phyloP scores from a whole-genome alignment of 2,113 vertebrate genomes.

The Irena cyanogastra region DNA sequence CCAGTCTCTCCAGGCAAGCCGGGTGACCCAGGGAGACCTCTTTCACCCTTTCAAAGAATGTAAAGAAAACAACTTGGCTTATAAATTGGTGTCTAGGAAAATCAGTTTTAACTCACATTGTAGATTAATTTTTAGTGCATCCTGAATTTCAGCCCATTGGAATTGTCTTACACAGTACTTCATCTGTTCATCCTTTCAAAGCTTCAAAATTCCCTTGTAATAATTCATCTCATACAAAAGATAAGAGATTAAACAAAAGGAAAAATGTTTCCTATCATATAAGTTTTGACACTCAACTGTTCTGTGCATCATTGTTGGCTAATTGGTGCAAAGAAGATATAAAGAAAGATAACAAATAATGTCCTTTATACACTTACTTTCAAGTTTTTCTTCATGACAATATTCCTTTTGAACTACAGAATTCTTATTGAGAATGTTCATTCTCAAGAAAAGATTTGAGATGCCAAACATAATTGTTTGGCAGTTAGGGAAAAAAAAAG shows the following conservation, averaged over 20 bases:
- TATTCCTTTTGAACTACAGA: not conserved
- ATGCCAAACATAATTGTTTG: not conserved
- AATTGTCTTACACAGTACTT: not conserved
- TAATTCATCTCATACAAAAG: not conserved
- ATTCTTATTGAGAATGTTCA: not conserved
- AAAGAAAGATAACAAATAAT: not conserved
- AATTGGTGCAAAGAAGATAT: not conserved
- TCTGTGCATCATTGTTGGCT: not conserved
- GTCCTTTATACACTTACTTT: not conserved
- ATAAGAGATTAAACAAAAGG: not conserved
- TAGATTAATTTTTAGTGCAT: not conserved
- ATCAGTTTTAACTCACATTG: not conserved
- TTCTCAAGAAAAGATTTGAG: not conserved
- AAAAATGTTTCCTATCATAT: not conserved
- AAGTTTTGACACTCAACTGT: not conserved
- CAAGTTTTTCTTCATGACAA: not conserved
- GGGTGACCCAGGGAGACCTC: slow-evolving; percentile 76
- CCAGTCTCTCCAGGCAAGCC: slow-evolving; percentile 87
- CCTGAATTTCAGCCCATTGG: not conserved
- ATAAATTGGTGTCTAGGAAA: not conserved
- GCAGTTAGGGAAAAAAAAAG: not conserved
- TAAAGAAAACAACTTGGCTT: not conserved
- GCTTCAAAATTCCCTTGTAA: not conserved
- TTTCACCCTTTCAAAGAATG: slow-evolving; percentile 79
- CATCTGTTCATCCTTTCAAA: not conserved